Conservation (phyloP, 2,797 vertebrate species). For the Alectoris magna region DNA sequence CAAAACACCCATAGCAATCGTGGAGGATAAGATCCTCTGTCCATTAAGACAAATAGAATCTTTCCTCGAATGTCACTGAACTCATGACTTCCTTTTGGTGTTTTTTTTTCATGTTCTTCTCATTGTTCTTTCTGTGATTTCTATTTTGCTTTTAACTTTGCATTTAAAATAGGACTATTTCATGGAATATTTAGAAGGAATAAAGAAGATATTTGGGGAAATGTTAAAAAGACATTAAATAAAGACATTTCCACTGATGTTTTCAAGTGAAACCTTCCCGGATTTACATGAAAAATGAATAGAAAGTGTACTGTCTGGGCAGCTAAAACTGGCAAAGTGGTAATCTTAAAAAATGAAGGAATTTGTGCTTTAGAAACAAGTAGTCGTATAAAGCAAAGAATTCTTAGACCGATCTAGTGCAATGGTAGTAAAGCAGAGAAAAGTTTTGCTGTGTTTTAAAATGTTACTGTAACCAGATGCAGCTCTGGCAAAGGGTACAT, state of each 20-base stretch:
- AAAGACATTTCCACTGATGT: not conserved
- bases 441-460: not conserved
- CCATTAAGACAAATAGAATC: not conserved
- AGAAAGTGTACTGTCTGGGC: not conserved
- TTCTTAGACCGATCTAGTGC: not conserved
- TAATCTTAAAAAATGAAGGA: not conserved
- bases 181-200: not conserved
- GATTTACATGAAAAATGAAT: not conserved
- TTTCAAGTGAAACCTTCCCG: not conserved
- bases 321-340: not conserved
- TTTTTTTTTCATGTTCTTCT: not conserved
- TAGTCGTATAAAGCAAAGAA: not conserved
- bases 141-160: not conserved
- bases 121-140: not conserved
- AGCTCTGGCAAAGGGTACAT: not conserved
- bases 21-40: not conserved
- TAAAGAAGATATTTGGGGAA: not conserved
- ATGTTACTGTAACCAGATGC: not conserved
- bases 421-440: not conserved
- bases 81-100: not conserved
- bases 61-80: not conserved
- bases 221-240: not conserved
- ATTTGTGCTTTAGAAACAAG: not conserved
- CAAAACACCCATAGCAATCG: accelerated
- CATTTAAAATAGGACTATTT: not conserved